These are phyloP conservation scores for Masnerella sp. DNA, from an alignment of 2,888 invertebrate species.

Conservation along the genomic window DNA sequence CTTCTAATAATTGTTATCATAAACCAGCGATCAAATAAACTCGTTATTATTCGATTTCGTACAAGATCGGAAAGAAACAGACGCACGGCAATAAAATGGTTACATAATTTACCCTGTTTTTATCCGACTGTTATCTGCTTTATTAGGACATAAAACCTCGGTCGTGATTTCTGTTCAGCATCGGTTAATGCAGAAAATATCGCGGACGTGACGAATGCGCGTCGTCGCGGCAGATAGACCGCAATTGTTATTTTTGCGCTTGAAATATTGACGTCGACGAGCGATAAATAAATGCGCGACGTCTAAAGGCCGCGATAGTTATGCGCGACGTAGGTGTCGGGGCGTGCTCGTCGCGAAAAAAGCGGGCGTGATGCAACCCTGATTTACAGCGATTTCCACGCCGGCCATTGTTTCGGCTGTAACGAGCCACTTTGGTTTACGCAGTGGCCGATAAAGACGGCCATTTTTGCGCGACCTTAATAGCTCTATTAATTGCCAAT, in stretches of 20 bases:
- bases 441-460: constrained; percentile 18
- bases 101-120: background rate
- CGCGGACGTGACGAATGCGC: constrained; percentile 16
- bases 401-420: constrained; percentile 36
- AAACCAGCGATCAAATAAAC: too few species aligned
- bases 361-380: constrained; percentile 66
- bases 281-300: constrained; percentile 56
- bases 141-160: too few species aligned
- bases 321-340: constrained; percentile 67
- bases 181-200: constrained; percentile 3
- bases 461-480: constrained; percentile 33
- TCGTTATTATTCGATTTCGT: too few species aligned
- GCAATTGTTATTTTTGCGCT: constrained; percentile 27
- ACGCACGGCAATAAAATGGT: too few species aligned
- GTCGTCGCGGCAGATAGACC: constrained; percentile 7
- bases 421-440: constrained; percentile 28
- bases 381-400: constrained; percentile 61
- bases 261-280: constrained; percentile 37
- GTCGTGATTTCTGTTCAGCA: constrained; percentile 1
- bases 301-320: constrained; percentile 65
- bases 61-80: too few species aligned
- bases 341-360: constrained; percentile 52
- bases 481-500: constrained; percentile 56
- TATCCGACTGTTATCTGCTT: background rate
- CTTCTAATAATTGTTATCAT: too few species aligned